Base-by-base conservation (phyloP, 2,888 invertebrate genomes). In the Cheilosia pagana region DNA sequence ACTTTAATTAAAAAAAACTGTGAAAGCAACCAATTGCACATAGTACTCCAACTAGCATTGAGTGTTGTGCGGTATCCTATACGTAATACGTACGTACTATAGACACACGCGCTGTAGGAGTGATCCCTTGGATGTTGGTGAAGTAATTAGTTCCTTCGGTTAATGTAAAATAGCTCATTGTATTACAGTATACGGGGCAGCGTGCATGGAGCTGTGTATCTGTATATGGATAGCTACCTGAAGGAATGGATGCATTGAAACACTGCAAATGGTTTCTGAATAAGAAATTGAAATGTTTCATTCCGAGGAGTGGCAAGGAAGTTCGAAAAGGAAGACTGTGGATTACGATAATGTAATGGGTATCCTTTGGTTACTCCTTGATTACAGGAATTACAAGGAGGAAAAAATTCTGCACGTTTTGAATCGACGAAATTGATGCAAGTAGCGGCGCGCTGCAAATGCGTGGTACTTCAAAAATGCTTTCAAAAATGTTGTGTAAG, bases 141-240 rank as follows among this genome's bases (percentile, higher is more conserved):
- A 85, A 85, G 85, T 85, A 85, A 85, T 85, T 81, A 85, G 79
- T 81, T 85, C 81, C 75, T 79, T 79, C 70, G 53, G 75, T 81
- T 63, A 75, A 79, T 85, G 83, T 72, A 74, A 78, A 78, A 83
- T 74, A 83, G 59, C 60, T 77, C 67, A 77, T 82, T 82, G 77
- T 77, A 65, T 77, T 70, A 62, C 16, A 53, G 52, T 59, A 41
- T 23, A 28, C 28, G 28, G 25, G 35, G 35, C 39, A 62, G n/a
- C 19, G 25, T 25, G 14, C 28, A 78, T 28, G 8, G 2, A 7
- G n/a, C n/a, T n/a, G n/a, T n/a, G n/a, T 63, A 41, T 48, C 41
- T 5, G 28, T 50, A 50, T 63, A 12, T 41, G n/a, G 57, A n/a
- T 76, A 43, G 43, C n/a, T 43, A 16, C 6, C 43, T 43, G 19